These are phyloP conservation scores for Psix sp. DNA, from an alignment of 1,140 invertebrate genomes.

Conservation along the genomic window DNA sequence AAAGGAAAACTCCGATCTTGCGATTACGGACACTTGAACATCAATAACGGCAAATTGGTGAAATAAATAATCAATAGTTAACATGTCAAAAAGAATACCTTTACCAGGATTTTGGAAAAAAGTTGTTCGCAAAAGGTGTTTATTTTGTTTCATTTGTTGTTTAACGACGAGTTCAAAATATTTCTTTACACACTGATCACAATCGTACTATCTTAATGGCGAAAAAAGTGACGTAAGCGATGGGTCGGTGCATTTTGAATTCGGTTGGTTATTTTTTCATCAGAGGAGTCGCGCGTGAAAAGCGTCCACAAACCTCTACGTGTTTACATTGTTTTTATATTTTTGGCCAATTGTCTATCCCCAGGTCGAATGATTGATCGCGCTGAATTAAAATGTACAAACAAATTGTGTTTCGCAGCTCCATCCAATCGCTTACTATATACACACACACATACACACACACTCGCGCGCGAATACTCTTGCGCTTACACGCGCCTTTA, in stretches of 20 bases:
- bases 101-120: too few species aligned
- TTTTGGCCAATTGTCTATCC: too few species aligned
- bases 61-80: too few species aligned
- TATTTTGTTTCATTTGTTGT: constrained; percentile 42
- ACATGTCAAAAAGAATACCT: too few species aligned
- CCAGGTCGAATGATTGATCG: neutral
- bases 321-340: too few species aligned
- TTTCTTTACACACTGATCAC: constrained; percentile 61
- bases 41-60: too few species aligned
- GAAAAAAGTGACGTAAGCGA: constrained; percentile 59
- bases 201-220: constrained; percentile 61
- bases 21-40: too few species aligned
- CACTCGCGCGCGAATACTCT: constrained; percentile 37
- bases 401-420: constrained; percentile 45
- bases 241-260: constrained; percentile 51
- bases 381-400: constrained; percentile 35
- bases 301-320: too few species aligned
- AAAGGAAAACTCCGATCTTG: too few species aligned
- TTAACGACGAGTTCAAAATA: constrained; percentile 62
- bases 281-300: too few species aligned
- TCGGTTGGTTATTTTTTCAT: constrained; percentile 48
- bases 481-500: constrained; percentile 36
- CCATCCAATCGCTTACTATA: constrained; percentile 58
- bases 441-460: constrained; percentile 50
- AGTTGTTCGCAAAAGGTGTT: constrained; percentile 29